A percentile compares a stretch with the other conserved stretches of the same genome.
Evolutionary conservation across 1,140 invertebrate genomes (phyloP).

Genomic region (Drosophila sp.): DNA sequence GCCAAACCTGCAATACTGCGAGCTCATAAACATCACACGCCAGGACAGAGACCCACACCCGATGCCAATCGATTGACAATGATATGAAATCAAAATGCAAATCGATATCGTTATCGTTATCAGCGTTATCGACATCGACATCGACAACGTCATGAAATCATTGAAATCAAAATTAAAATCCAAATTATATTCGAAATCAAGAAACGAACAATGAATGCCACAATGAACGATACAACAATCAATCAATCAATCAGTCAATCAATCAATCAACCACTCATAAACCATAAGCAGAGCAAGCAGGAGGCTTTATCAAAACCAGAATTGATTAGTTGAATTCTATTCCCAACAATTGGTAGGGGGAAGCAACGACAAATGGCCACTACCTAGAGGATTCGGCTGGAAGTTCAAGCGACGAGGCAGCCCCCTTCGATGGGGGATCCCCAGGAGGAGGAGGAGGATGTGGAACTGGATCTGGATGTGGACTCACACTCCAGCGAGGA

Average conservation of each 20-base stretch:
- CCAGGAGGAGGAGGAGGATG: slow-evolving; percentile 9
- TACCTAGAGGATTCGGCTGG: slow-evolving; percentile 85
- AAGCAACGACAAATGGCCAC: slow-evolving; percentile 85
- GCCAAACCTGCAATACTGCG: slow-evolving; percentile 83
- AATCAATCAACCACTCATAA: slow-evolving; percentile 34
- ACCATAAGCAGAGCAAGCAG: slow-evolving; percentile 59
- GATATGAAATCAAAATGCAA: slow-evolving; percentile 16
- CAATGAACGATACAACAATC: background rate
- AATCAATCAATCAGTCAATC: slow-evolving; percentile 8
- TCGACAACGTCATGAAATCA: too few species aligned
- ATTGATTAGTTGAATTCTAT: slow-evolving; percentile 85
- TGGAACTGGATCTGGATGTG: slow-evolving; percentile 28
- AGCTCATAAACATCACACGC: slow-evolving; percentile 78
- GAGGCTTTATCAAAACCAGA: slow-evolving; percentile 83
- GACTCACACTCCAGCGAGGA: slow-evolving; percentile 52
- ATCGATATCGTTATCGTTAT: slow-evolving; percentile 37
- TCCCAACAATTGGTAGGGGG: slow-evolving; percentile 85
- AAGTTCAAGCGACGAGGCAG: slow-evolving; percentile 84
- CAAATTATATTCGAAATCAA: slow-evolving; percentile 35
- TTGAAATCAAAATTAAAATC: slow-evolving; percentile 34
- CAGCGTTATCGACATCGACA: slow-evolving; percentile 27
- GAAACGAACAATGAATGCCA: slow-evolving; percentile 3
- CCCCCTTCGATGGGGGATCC: slow-evolving; percentile 36
- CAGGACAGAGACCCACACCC: slow-evolving; percentile 68
- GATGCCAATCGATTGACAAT: slow-evolving; percentile 63